Percentiles rank a stretch among this genome's conserved stretches.
Conservation (phyloP, 1,140 invertebrate species). For the Drosophila equinoxialis region DNA sequence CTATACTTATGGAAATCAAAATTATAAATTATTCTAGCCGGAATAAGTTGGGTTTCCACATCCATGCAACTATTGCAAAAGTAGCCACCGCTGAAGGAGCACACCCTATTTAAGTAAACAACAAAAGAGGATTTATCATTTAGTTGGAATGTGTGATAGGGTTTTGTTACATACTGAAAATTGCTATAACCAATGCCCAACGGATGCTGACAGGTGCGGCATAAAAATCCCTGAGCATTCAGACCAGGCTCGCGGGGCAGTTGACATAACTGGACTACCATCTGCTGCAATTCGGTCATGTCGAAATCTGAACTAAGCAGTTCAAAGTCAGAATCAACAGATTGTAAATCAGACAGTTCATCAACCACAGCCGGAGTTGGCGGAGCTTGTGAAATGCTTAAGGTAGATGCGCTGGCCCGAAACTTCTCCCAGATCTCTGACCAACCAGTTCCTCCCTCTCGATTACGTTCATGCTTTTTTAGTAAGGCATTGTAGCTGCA, state of each 20-base stretch:
- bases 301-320: conserved; percentile 84
- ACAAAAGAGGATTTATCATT: conserved; percentile 30
- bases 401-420: conserved; percentile 57
- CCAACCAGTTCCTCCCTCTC: conserved; percentile 67
- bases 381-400: conserved; percentile 69
- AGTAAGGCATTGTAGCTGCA: conserved; percentile 78
- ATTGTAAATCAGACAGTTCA: conserved; percentile 63
- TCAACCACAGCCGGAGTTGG: conserved; percentile 35
- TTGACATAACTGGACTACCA: conserved; percentile 87
- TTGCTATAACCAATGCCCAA: conserved; percentile 91
- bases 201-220: conserved; percentile 89
- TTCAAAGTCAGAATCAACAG: conserved; percentile 84
- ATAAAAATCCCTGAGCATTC: conserved; percentile 94
- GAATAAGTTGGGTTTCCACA: conserved; percentile 91
- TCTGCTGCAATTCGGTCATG: conserved; percentile 84
- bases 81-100: conserved; percentile 92
- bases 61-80: conserved; percentile 95
- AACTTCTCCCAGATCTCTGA: conserved; percentile 71
- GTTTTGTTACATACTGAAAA: conserved; percentile 59
- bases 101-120: conserved; percentile 86
- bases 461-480: conserved; percentile 84
- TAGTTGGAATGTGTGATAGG: neutral
- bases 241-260: conserved; percentile 92
- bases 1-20: conserved; percentile 96
- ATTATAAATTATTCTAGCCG: conserved; percentile 94